Conservation (phyloP, 2,888 invertebrate genomes). For the Eupithecia vulgata region DNA sequence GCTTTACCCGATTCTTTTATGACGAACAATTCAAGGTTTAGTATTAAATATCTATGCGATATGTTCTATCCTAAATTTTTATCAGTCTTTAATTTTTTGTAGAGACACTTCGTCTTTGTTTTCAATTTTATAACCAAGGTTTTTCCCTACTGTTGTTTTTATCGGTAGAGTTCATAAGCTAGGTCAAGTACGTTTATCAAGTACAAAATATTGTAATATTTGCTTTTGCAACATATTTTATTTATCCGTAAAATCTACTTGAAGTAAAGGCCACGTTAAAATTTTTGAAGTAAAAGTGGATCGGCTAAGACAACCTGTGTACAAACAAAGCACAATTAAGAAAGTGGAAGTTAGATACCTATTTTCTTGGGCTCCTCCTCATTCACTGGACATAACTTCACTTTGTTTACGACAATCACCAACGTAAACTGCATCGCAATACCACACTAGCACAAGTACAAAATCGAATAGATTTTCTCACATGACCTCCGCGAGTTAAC, state of each 20-base stretch:
- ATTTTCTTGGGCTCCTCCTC: slow-evolving; percentile 67
- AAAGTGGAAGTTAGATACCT: neutral
- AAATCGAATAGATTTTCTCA: slow-evolving; percentile 65
- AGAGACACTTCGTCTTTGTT: neutral
- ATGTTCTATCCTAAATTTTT: neutral
- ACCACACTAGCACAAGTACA: slow-evolving; percentile 61
- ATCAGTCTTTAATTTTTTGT: neutral
- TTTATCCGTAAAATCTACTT: neutral
- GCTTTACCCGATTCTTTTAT: slow-evolving; percentile 21
- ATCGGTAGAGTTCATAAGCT: slow-evolving; percentile 25
- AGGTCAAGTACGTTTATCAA: slow-evolving; percentile 23
- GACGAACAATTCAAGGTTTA: slow-evolving; percentile 23
- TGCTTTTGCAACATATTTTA: neutral
- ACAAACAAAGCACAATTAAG: neutral
- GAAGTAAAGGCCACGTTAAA: neutral
- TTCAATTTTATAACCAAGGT: slow-evolving; percentile 7
- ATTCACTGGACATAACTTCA: slow-evolving; percentile 73
- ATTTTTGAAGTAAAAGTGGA: neutral
- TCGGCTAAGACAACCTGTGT: neutral
- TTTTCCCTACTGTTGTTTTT: slow-evolving; percentile 11
- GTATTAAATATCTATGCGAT: slow-evolving; percentile 13
- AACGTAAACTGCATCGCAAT: slow-evolving; percentile 79
- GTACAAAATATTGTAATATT: neutral
- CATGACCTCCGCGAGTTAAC: slow-evolving; percentile 65
- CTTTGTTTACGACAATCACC: slow-evolving; percentile 80